phyloP scores from a whole-genome alignment of 2,113 vertebrate species.

The Prolemur simus region DNA sequence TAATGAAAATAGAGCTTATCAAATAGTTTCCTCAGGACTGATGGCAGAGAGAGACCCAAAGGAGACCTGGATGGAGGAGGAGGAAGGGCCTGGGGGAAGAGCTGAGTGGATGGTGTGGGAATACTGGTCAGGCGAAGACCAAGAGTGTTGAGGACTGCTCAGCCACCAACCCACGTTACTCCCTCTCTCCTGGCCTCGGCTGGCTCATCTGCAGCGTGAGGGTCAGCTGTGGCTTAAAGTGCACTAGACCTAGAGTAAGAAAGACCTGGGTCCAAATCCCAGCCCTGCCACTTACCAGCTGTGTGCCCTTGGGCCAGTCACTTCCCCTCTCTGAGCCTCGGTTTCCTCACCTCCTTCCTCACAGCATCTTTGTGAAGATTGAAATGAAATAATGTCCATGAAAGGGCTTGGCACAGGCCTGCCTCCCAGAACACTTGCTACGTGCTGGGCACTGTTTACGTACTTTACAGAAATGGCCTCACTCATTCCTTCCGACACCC shows the following conservation, averaged over 20 bases:
- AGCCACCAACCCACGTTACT: neutral
- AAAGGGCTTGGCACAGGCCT: conserved; percentile 66
- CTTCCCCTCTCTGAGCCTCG: conserved; percentile 75
- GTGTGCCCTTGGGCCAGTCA: conserved; percentile 71
- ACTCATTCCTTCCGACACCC: conserved; percentile 24
- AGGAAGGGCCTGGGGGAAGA: neutral
- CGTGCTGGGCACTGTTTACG: neutral
- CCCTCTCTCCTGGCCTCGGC: neutral
- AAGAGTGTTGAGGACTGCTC: neutral
- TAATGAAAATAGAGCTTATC: neutral
- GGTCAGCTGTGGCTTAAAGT: conserved; percentile 3
- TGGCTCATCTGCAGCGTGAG: neutral
- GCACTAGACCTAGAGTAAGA: conserved; percentile 43
- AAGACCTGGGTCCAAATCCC: conserved; percentile 64
- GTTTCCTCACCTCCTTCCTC: conserved; percentile 76
- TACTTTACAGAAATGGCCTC: conserved; percentile 18
- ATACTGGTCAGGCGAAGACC: neutral
- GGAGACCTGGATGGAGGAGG: neutral
- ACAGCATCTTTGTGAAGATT: conserved; percentile 78
- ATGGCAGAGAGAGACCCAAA: neutral
- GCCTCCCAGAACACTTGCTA: conserved; percentile 56
- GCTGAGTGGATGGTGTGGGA: neutral
- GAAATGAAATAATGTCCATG: conserved; percentile 74
- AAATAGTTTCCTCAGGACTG: neutral
- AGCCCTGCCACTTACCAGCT: conserved; percentile 73